Conservation (phyloP, 2,113 vertebrate genomes). For the Ochotona curzoniae region DNA sequence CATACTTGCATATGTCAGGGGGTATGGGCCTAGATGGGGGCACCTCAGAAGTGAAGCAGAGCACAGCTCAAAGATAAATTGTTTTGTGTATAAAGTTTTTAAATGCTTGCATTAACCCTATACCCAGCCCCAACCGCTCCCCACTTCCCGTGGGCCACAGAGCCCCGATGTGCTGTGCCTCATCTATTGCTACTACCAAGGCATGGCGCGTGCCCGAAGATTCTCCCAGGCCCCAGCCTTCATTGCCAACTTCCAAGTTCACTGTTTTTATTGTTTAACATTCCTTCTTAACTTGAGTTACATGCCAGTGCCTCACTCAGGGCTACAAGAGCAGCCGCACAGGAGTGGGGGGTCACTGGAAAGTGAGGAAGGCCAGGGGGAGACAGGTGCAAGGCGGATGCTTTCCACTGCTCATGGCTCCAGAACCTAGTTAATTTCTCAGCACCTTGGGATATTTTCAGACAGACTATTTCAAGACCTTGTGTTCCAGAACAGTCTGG, state of each 20-base stretch:
- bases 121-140: background rate
- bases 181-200: background rate
- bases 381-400: background rate
- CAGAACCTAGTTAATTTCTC: background rate
- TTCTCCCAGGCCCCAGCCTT: background rate
- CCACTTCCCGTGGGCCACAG: background rate
- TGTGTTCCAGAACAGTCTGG: background rate
- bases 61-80: too few relatives aligned
- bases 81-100: too few relatives aligned
- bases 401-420: background rate
- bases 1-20: background rate
- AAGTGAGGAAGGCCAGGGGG: background rate
- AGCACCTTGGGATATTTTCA: background rate
- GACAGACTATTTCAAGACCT: background rate
- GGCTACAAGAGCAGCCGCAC: background rate
- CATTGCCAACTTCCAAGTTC: background rate
- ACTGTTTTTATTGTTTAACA: background rate
- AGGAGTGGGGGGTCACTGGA: background rate
- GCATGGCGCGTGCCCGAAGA: background rate
- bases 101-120: background rate
- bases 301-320: background rate
- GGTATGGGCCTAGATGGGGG: background rate
- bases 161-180: background rate
- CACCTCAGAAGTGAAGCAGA: too few relatives aligned
- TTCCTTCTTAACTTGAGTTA: background rate